These are phyloP conservation scores for Allophyes oxyacanthae DNA, from an alignment of 2,888 invertebrate species.

Conservation along the genomic window DNA sequence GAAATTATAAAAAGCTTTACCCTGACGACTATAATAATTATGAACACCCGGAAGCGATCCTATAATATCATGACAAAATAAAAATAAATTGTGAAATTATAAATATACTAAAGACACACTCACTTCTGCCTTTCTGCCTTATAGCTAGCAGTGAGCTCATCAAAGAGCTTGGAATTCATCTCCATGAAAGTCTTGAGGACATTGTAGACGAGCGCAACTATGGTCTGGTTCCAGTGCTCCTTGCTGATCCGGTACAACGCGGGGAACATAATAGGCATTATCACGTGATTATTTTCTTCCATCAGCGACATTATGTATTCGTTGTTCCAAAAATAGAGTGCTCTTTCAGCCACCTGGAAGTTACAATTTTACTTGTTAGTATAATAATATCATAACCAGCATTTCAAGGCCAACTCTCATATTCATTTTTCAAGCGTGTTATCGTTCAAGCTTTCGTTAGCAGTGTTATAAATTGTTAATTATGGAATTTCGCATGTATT, in stretches of 20 bases:
- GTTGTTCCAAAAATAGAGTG: slow-evolving; percentile 99
- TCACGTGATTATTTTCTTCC: slow-evolving; percentile 99
- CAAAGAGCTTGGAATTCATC: slow-evolving; percentile 99
- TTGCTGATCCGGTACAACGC: slow-evolving; percentile 99
- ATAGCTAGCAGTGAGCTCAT: slow-evolving; percentile 99
- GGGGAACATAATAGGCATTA: slow-evolving; percentile 99
- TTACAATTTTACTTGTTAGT: background rate
- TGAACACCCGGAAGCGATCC: too few relatives aligned
- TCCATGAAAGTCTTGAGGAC: slow-evolving; percentile 99
- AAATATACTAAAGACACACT: slow-evolving; percentile 72
- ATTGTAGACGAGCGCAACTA: slow-evolving; percentile 99
- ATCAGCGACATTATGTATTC: slow-evolving; percentile 99
- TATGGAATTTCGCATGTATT: too few relatives aligned
- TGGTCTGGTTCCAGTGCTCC: slow-evolving; percentile 99
- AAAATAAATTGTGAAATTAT: too few relatives aligned
- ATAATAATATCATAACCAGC: too few relatives aligned
- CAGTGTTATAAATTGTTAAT: too few relatives aligned
- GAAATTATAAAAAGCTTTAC: too few relatives aligned
- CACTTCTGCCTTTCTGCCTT: slow-evolving; percentile 99
- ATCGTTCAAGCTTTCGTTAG: too few relatives aligned
- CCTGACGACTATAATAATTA: too few relatives aligned
- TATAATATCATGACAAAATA: too few relatives aligned
- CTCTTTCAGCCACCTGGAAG: slow-evolving; percentile 98
- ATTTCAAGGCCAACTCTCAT: too few relatives aligned
- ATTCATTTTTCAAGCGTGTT: too few relatives aligned